These are phyloP conservation scores for Phoeniculus purpureus DNA, from an alignment of 2,797 vertebrate species.

Conservation along the genomic window DNA sequence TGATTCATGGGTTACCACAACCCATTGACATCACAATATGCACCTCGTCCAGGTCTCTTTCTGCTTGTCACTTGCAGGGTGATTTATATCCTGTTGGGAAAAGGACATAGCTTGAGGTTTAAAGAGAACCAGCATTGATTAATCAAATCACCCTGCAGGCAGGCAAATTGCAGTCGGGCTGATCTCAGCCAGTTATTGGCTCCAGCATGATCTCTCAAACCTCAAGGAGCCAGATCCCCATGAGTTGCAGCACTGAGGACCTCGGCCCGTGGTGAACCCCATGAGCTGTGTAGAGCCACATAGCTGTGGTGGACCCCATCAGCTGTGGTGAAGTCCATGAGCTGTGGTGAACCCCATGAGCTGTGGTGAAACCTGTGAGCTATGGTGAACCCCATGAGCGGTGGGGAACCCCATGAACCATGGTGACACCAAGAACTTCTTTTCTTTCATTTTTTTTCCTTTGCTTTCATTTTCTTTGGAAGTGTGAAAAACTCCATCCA, in stretches of 20 bases:
- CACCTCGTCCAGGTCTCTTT: conserved; percentile 42
- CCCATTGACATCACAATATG: conserved; percentile 78
- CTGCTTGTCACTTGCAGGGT: conserved; percentile 45
- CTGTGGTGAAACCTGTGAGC: too few relatives aligned
- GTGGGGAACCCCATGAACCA: too few relatives aligned
- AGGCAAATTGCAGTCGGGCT: conserved; percentile 9
- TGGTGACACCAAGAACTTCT: too few relatives aligned
- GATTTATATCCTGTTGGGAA: conserved; percentile 70
- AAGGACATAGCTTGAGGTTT: conserved; percentile 22
- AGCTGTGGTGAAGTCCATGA: too few relatives aligned
- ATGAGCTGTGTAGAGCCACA: neutral
- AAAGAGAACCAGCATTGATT: conserved; percentile 29
- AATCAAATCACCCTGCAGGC: conserved; percentile 34
- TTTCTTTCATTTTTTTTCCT: too few relatives aligned
- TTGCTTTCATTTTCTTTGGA: too few relatives aligned
- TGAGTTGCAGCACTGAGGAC: conserved; percentile 22
- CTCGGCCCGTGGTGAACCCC: neutral
- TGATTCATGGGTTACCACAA: conserved; percentile 74
- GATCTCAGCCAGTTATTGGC: conserved; percentile 26
- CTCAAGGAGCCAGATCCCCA: neutral
- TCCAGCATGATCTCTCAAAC: neutral
- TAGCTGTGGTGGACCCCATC: neutral
- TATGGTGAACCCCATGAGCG: too few relatives aligned
- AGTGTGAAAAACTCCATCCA: too few relatives aligned
- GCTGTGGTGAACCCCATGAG: too few relatives aligned